Conservation (phyloP, 2,797 vertebrate species). For the Enteromius unitaeniatus region DNA sequence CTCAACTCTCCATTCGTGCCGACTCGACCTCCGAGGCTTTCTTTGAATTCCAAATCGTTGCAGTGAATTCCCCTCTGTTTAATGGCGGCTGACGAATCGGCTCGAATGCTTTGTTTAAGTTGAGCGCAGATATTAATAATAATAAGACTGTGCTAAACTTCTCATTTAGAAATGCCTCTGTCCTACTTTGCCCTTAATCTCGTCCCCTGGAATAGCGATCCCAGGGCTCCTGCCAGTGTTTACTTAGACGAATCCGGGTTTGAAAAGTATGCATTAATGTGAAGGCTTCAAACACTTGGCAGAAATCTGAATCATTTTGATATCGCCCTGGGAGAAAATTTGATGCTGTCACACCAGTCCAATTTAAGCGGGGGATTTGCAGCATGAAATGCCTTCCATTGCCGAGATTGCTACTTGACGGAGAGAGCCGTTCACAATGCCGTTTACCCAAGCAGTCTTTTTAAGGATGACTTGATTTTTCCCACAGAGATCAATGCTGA, state of each 20-base stretch:
- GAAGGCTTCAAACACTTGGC: constrained; percentile 46
- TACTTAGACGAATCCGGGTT: constrained; percentile 27
- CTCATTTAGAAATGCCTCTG: constrained; percentile 19
- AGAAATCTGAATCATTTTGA: constrained; percentile 58
- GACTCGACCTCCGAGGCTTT: constrained; percentile 17
- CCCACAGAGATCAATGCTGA: constrained; percentile 35
- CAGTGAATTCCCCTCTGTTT: constrained; percentile 22
- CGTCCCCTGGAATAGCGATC: constrained; percentile 25
- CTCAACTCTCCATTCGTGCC: constrained; percentile 35
- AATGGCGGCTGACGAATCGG: constrained; percentile 43
- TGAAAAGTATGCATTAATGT: constrained; percentile 40
- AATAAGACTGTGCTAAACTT: constrained; percentile 24
- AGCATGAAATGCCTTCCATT: constrained; percentile 41
- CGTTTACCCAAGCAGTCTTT: constrained; percentile 39
- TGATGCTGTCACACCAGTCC: constrained; percentile 44
- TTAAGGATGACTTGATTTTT: constrained; percentile 44
- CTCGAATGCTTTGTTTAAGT: constrained; percentile 41
- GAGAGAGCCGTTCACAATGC: constrained; percentile 11
- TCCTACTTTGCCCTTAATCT: constrained; percentile 23
- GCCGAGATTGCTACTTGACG: constrained; percentile 50
- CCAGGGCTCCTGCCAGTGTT: constrained; percentile 38
- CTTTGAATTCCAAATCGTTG: constrained; percentile 32
- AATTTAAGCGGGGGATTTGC: constrained; percentile 52
- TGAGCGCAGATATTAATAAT: constrained; percentile 21
- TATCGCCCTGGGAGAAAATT: constrained; percentile 54